Base-by-base conservation (phyloP, 2,113 vertebrate species). In the Fukomys damarensis region DNA sequence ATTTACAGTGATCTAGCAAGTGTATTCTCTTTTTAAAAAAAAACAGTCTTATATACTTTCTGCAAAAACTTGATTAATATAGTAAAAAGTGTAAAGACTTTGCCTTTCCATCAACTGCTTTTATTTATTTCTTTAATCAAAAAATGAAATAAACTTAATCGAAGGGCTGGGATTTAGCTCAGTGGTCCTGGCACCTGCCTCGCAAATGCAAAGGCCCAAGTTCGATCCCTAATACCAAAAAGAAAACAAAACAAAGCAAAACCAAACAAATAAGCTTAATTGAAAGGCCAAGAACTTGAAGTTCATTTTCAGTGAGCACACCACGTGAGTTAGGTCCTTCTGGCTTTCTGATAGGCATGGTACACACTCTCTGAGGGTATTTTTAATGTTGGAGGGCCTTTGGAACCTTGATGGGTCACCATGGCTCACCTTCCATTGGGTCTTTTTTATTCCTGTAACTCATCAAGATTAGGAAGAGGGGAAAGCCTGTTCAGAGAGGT, bases 1-100 rank as follows among this genome's bases (percentile, higher is more conserved):
- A 85, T 89, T 95, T 63, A 86, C 16, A 87, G 8, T 87, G 68
- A 80, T 93, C 89, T 94, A 74, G 35, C 54, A 97, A 92, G 20
- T 17, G 46, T 59, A 58, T 59, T n/a, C n/a, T 84, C 70, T 82
- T 41, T 14, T 38, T n/a, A n/a, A n/a, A 38, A 70, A 72, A 82
- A 54, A 41, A 0, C 3, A 63, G 43, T 52, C 35, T n/a, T n/a
- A n/a, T n/a, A n/a, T 32, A 32, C 28, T 72, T 94, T 93, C 63
- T 94, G 19, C 61, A 91, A 66, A 94, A 28, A 82, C 32, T 81
- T 76, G 54, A 41, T 87, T 80, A 86, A 77, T 59, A 68, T 14
- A 89, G 22, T 83, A 59, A 92, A 65, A 86, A 92, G 32, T 35
- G 20, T 59, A n/a, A n/a, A 19, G n/a, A 65, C 30, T 61, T 0